Conservation (phyloP, 2,113 vertebrate species). For the Channa argus region DNA sequence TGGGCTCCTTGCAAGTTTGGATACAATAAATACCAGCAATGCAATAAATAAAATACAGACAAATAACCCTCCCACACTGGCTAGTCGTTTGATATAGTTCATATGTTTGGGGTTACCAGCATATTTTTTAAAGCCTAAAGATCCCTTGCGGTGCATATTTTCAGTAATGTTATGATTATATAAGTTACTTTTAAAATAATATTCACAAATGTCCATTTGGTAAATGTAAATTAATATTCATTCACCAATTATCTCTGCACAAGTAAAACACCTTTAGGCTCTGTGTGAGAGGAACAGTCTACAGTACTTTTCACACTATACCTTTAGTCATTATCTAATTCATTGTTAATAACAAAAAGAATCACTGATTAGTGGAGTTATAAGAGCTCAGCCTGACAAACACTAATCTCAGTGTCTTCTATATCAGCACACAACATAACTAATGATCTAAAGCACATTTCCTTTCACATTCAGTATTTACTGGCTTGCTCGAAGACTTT, state of each 20-base stretch:
- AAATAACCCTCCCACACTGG: neutral
- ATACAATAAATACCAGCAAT: neutral
- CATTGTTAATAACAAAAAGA: neutral
- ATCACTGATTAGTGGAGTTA: neutral
- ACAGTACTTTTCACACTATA: too few species aligned
- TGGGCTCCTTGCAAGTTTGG: slow-evolving; percentile 7
- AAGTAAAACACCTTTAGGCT: neutral
- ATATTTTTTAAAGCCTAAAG: neutral
- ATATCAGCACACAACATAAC: neutral
- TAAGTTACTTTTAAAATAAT: neutral
- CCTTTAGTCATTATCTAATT: too few species aligned
- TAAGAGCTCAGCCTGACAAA: too few species aligned
- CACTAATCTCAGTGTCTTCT: neutral
- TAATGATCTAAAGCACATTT: slow-evolving; percentile 5
- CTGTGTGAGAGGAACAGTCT: neutral
- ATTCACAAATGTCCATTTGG: neutral
- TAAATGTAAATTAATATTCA: neutral
- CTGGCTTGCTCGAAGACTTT: slow-evolving; percentile 5
- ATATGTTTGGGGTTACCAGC: neutral
- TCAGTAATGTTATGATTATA: neutral
- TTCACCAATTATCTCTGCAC: neutral
- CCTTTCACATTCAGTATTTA: neutral
- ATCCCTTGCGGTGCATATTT: neutral
- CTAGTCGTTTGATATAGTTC: too few species aligned
- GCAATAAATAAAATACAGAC: neutral